phyloP scores from a whole-genome alignment of 2,113 vertebrate genomes.

The Ptychochromis oligacanthus region DNA sequence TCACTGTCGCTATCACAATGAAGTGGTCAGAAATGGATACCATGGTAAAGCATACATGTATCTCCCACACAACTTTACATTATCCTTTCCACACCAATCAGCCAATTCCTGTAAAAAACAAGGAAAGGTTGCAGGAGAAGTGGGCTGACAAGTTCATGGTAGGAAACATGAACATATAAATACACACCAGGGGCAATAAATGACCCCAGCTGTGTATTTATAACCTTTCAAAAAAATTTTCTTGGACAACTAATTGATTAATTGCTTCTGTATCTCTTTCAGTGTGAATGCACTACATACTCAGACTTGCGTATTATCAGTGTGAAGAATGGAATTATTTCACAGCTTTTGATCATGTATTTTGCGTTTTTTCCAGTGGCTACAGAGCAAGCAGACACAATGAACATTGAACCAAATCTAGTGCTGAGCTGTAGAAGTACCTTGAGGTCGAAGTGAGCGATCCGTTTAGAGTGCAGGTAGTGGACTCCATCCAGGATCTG shows the following conservation, averaged over 20 bases:
- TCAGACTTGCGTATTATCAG: accelerated
- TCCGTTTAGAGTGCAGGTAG: slow-evolving; percentile 94
- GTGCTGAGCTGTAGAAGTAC: slow-evolving; percentile 60
- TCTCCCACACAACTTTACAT: neutral
- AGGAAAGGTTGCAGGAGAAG: accelerated
- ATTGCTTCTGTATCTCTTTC: accelerated
- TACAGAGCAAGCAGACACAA: neutral
- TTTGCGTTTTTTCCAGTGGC: neutral
- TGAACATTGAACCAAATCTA: neutral
- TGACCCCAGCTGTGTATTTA: no score
- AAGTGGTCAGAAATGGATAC: neutral
- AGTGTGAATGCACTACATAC: neutral
- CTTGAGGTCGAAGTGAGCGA: slow-evolving; percentile 99
- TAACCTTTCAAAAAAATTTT: no score
- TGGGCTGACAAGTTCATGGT: accelerated
- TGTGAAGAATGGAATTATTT: neutral
- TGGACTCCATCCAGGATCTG: slow-evolving; percentile 97
- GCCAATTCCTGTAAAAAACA: neutral
- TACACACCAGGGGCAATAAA: accelerated
- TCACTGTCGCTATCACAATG: accelerated
- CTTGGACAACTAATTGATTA: no score
- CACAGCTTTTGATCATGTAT: neutral
- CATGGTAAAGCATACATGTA: accelerated
- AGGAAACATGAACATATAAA: no score
- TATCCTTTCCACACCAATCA: neutral